Percentiles rank a stretch among this genome's conserved stretches.
Conservation (phyloP, 2,888 invertebrate species). For the Cephus spinipes region DNA sequence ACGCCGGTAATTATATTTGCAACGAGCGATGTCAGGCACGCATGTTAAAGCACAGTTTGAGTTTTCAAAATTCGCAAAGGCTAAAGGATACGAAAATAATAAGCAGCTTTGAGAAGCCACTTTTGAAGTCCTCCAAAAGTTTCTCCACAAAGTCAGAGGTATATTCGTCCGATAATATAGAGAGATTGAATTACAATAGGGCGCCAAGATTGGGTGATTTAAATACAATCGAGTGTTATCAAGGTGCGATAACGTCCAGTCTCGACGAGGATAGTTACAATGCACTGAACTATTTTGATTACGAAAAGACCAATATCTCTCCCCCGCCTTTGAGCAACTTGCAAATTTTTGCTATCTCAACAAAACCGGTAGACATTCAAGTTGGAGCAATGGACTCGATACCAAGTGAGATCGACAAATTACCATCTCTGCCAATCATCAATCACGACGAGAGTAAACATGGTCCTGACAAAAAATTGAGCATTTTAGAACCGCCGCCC, state of each 20-base stretch:
- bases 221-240: constrained; percentile 38
- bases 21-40: constrained; percentile 36
- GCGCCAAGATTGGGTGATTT: constrained; percentile 40
- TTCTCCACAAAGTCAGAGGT: constrained; percentile 25
- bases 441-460: constrained; percentile 32
- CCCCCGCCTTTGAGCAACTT: constrained; percentile 57
- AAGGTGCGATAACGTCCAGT: constrained; percentile 34
- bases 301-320: constrained; percentile 28
- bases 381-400: constrained; percentile 40
- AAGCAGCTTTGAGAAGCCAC: constrained; percentile 29
- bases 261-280: constrained; percentile 8
- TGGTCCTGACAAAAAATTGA: constrained; percentile 51
- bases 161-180: not conserved
- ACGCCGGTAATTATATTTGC: constrained; percentile 42
- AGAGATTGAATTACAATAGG: not conserved
- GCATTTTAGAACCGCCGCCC: constrained; percentile 62
- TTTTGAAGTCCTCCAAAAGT: constrained; percentile 35
- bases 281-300: constrained; percentile 9
- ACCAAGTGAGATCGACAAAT: constrained; percentile 47
- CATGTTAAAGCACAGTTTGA: constrained; percentile 43
- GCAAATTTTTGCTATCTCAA: constrained; percentile 61
- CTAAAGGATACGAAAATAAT: constrained; percentile 37
- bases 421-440: constrained; percentile 56
- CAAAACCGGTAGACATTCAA: constrained; percentile 56
- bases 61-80: constrained; percentile 39